Base-by-base conservation (phyloP, 1,140 invertebrate species). In the Ceratosolen fusciceps region DNA sequence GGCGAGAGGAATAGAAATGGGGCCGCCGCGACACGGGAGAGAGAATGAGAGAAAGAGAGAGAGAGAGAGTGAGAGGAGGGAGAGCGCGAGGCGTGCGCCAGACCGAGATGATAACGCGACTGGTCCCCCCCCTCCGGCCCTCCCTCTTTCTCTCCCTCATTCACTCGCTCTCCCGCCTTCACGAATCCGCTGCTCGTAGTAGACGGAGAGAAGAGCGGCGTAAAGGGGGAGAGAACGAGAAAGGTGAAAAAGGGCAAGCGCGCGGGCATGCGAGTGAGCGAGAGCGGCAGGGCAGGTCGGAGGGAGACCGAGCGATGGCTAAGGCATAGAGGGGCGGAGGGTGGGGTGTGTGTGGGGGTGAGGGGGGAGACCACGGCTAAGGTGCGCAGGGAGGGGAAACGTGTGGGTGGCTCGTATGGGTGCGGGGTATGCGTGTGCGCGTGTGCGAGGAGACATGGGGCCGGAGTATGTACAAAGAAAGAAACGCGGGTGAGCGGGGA, bases 51-150 rank as follows among this genome's bases (percentile, higher is more conserved):
- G 29, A 31, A 24, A 54, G 37, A 75, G 56, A 58, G 29, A 52
- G 49, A 52, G 49, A 52, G 49, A 52, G 49, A 52, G 49, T 16
- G 49, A 52, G 49, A 52, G 49, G 54, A 52, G 65, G 24, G 37
- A 43, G 65, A 67, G 34, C 16, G 62, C 31, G 62, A 37, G n/a
- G 49, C 10, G 49, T 16, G 49, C 3, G 60, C 2, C 52, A 39
- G 71, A 73, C 49, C 71, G 71, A 73, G 71, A 73, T 54, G 43
- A 72, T 52, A 71, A 52, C 49, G 62, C 39, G 58, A 52, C 14
- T 62, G 1, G 39, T 43, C 31, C 34, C 9, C 10, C 62, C 65
- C 10, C 12, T 68, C 62, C 56, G 19, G n/a, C 54, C 43, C 37
- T 16, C 37, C 62, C 62, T 75, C 54, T 60, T 43, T 58, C 71